These are phyloP conservation scores for Charadrius vociferus DNA, from an alignment of 2,113 vertebrate species.

Conservation along the genomic window DNA sequence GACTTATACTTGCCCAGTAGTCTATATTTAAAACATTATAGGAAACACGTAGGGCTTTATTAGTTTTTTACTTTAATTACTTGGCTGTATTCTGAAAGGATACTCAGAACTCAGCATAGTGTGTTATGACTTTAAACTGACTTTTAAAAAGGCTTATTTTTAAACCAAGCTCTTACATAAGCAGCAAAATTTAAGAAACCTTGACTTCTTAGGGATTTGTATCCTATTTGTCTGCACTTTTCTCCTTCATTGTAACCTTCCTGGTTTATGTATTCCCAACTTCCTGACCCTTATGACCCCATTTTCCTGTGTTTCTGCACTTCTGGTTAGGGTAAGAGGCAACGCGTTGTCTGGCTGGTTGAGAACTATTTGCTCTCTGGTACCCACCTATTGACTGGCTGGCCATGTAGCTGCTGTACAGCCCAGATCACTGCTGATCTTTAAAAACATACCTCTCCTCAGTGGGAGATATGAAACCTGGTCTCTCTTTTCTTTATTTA, in stretches of 20 bases:
- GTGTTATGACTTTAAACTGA: not conserved
- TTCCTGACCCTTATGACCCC: not conserved
- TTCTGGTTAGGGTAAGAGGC: not conserved
- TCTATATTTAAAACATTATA: not conserved
- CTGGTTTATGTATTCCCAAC: not conserved
- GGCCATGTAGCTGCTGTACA: not conserved
- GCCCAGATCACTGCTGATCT: not conserved
- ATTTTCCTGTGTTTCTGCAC: not conserved
- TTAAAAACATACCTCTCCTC: not conserved
- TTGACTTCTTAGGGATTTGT: not conserved
- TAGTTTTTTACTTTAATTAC: not conserved
- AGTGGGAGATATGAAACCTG: not conserved
- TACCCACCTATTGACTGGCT: not conserved
- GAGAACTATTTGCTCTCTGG: not conserved
- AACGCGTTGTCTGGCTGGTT: accelerated
- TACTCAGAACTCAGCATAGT: not conserved
- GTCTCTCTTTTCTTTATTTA: not conserved
- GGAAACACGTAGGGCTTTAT: not conserved
- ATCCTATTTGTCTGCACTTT: not conserved
- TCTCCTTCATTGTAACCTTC: not conserved
- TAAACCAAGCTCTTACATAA: not conserved
- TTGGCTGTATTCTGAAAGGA: not conserved
- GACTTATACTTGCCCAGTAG: not conserved
- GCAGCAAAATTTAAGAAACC: not conserved
- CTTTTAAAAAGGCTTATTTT: not conserved